phyloP scores from a whole-genome alignment of 2,888 invertebrate genomes.

The Nematopogon swammerdamellus region DNA sequence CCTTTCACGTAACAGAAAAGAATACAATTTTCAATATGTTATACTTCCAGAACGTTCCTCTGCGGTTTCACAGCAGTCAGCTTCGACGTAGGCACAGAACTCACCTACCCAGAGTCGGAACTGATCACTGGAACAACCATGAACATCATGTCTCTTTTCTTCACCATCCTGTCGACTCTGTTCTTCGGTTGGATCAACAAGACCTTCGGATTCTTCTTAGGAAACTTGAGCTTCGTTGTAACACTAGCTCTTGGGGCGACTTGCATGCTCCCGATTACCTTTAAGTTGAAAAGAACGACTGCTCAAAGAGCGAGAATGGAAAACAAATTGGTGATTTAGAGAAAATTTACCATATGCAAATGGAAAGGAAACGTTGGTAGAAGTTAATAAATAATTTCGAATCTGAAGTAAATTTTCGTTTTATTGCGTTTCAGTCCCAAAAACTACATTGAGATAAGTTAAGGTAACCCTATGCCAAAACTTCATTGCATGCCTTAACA shows the following conservation, averaged over 20 bases:
- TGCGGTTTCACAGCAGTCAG: conserved; percentile 71
- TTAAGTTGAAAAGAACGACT: conserved; percentile 10
- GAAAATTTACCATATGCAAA: no score
- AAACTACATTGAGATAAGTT: no score
- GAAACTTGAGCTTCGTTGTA: conserved; percentile 22
- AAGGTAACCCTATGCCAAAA: no score
- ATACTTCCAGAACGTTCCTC: conserved; percentile 62
- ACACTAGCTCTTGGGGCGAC: conserved; percentile 19
- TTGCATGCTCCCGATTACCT: conserved; percentile 11
- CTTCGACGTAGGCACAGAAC: conserved; percentile 71
- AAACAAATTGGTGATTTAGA: no score
- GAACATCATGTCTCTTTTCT: conserved; percentile 22
- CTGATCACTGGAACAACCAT: conserved; percentile 63
- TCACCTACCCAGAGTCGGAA: conserved; percentile 71
- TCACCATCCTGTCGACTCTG: conserved; percentile 21
- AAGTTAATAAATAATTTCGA: no score
- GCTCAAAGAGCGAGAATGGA: conserved; percentile 9
- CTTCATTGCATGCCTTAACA: no score
- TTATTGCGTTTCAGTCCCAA: no score
- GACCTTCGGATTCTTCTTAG: conserved; percentile 22
- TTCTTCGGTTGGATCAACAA: conserved; percentile 22
- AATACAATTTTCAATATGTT: no score
- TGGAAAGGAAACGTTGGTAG: no score
- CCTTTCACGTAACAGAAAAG: no score
- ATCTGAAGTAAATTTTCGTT: no score